Conservation (phyloP, 2,797 vertebrate species). For the Hypotaenidia okinawae region DNA sequence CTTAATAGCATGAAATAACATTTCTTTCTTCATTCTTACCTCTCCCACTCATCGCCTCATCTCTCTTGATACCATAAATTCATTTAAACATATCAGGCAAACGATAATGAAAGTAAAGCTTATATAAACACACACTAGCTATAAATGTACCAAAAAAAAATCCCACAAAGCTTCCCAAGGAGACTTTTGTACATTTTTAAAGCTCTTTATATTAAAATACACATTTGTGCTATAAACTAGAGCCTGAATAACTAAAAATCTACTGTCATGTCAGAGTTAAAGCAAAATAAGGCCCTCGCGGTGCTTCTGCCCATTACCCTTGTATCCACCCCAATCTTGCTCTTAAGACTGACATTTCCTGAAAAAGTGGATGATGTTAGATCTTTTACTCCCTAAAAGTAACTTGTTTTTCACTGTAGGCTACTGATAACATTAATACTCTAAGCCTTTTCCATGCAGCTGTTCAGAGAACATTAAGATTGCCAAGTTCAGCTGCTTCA, state of each 20-base stretch:
- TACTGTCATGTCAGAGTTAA: not conserved
- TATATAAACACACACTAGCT: constrained; percentile 12
- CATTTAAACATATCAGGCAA: constrained; percentile 44
- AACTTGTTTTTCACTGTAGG: not conserved
- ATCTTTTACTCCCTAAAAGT: not conserved
- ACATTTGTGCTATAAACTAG: not conserved
- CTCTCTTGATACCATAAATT: constrained; percentile 35
- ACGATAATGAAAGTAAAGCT: constrained; percentile 44
- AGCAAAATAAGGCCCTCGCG: not conserved
- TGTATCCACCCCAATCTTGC: not conserved
- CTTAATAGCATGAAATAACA: not conserved
- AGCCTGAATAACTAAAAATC: not conserved
- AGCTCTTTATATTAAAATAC: constrained; percentile 32
- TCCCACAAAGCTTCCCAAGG: constrained; percentile 22
- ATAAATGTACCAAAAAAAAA: constrained; percentile 25
- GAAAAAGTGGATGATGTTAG: not conserved
- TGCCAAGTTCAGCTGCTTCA: not conserved
- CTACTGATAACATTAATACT: not conserved
- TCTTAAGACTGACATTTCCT: not conserved
- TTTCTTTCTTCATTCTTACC: constrained; percentile 21
- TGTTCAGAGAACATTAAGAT: not conserved
- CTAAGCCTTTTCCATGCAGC: not conserved
- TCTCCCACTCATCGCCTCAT: not conserved
- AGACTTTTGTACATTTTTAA: constrained; percentile 21
- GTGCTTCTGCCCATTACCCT: not conserved